These are phyloP conservation scores for Serinus canaria DNA, from an alignment of 2,113 vertebrate species.

Conservation along the genomic window DNA sequence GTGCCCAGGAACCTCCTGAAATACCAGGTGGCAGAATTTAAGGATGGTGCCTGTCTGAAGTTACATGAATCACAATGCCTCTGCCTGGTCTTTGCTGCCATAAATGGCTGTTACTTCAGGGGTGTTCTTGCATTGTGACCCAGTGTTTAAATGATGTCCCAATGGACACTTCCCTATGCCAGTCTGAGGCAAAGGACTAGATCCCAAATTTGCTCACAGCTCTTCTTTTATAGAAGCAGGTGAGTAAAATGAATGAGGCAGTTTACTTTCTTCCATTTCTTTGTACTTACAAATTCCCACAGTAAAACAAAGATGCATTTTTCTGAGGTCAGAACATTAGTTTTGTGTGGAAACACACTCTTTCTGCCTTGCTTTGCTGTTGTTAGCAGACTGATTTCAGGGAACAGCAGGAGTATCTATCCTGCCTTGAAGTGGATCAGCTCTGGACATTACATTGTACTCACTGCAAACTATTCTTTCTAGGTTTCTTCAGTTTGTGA, in stretches of 20 bases:
- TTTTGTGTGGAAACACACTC: background rate
- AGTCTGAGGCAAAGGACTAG: background rate
- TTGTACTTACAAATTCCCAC: background rate
- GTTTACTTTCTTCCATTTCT: background rate
- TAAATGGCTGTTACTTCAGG: background rate
- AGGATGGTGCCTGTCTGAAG: background rate
- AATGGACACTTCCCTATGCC: background rate
- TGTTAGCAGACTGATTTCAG: background rate
- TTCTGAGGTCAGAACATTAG: background rate
- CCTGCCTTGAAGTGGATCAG: fast-evolving
- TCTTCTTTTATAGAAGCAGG: background rate
- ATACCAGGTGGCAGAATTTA: background rate
- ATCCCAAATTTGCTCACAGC: background rate
- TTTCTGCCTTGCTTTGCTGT: background rate
- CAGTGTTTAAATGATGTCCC: background rate
- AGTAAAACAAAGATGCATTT: background rate
- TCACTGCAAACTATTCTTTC: background rate
- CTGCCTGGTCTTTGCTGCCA: background rate
- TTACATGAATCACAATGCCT: fast-evolving
- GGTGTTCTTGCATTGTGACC: background rate
- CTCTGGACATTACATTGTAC: no score
- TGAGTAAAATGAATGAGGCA: fast-evolving
- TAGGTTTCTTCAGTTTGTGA: background rate
- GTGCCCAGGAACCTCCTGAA: background rate
- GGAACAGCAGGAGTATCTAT: background rate